Conservation (phyloP, 2,113 vertebrate genomes). For the Sinocyclocheilus rhinocerous region DNA sequence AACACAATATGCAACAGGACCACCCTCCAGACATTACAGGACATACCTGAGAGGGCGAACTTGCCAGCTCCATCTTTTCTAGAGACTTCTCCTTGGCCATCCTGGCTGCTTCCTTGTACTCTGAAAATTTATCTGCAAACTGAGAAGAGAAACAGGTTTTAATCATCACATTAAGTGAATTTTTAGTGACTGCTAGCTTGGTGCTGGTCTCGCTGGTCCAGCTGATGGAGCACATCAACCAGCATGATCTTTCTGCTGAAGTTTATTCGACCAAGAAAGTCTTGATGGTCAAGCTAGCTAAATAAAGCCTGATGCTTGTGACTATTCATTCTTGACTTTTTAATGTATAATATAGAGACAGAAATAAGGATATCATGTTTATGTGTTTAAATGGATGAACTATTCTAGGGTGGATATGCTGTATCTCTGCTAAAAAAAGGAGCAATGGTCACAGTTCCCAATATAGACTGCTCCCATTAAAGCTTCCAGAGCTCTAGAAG, state of each 20-base stretch:
- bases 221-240: neutral
- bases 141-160: slow-evolving; percentile 59
- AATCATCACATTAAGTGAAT: neutral
- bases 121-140: slow-evolving; percentile 99
- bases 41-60: slow-evolving; percentile 93
- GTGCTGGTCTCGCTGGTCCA: neutral
- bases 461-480: slow-evolving; percentile 15
- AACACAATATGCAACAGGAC: too few species aligned
- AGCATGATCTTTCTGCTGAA: neutral
- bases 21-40: too few species aligned
- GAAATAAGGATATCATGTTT: neutral
- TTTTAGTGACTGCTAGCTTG: neutral
- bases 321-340: neutral
- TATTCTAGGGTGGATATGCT: neutral
- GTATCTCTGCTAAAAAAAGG: neutral
- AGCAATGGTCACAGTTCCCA: slow-evolving; percentile 13
- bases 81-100: slow-evolving; percentile 97
- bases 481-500: neutral
- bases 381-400: neutral
- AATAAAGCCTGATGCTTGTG: neutral
- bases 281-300: neutral
- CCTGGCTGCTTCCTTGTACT: slow-evolving; percentile 97
- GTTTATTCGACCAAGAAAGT: too few species aligned
- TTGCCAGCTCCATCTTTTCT: slow-evolving; percentile 97
- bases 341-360: neutral